Conservation (phyloP, 2,888 invertebrate species). For the Drosophila mercatorum region DNA sequence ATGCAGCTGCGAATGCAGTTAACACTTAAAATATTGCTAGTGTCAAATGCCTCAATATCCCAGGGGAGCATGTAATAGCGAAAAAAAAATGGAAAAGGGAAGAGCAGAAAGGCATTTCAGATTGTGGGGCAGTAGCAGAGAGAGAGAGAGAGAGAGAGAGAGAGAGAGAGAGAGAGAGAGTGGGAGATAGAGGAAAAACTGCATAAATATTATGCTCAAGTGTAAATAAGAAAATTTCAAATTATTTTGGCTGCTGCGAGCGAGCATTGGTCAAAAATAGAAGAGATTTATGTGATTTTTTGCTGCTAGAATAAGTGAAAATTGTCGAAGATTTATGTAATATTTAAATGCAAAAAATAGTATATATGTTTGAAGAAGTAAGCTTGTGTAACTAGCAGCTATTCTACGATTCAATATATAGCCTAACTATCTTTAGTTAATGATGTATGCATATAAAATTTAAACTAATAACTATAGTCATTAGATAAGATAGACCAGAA, state of each 20-base stretch:
- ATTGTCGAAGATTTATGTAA: neutral
- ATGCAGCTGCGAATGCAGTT: slow-evolving; percentile 65
- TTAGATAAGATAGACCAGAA: too few species aligned
- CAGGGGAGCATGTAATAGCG: slow-evolving; percentile 54
- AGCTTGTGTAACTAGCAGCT: too few species aligned
- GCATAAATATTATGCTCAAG: slow-evolving; percentile 44
- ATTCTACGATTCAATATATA: too few species aligned
- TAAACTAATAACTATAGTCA: too few species aligned
- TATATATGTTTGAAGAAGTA: too few species aligned
- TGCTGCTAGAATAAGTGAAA: neutral
- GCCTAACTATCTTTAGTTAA: too few species aligned
- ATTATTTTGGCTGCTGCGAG: slow-evolving; percentile 5
- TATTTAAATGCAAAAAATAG: too few species aligned
- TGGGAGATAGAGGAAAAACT: slow-evolving; percentile 10
- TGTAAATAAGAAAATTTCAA: slow-evolving; percentile 37
- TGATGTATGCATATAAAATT: too few species aligned
- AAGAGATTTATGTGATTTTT: slow-evolving; percentile 29
- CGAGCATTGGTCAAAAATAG: slow-evolving; percentile 14
- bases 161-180: too few species aligned
- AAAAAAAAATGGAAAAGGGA: slow-evolving; percentile 8
- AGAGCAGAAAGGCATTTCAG: neutral
- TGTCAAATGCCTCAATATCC: slow-evolving; percentile 63
- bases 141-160: too few species aligned
- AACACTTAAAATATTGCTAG: slow-evolving; percentile 74
- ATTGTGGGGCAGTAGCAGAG: neutral